These are phyloP conservation scores for Bubo bubo DNA, from an alignment of 2,113 vertebrate species.

Conservation along the genomic window DNA sequence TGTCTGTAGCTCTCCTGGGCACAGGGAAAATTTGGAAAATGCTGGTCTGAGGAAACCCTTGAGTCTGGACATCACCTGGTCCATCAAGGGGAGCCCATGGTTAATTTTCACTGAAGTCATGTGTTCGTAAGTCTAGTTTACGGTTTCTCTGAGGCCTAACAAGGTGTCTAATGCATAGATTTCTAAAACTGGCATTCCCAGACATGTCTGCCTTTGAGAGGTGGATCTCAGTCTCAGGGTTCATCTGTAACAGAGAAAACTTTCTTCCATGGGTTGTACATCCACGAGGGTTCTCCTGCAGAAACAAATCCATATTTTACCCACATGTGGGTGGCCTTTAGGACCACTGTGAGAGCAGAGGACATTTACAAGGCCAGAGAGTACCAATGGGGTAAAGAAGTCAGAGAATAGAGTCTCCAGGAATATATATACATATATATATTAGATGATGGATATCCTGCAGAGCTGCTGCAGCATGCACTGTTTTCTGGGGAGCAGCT, in stretches of 20 bases:
- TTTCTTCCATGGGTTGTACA: not conserved
- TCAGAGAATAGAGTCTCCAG: not conserved
- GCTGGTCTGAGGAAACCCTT: not conserved
- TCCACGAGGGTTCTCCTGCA: not conserved
- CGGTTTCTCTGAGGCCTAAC: not conserved
- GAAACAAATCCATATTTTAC: not conserved
- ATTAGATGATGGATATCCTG: not conserved
- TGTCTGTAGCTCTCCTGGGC: not conserved
- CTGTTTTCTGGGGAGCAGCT: not conserved
- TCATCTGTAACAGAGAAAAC: not conserved
- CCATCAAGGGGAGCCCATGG: not conserved
- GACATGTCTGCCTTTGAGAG: not conserved
- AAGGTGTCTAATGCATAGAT: not conserved
- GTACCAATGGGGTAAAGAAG: not conserved
- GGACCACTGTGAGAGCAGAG: not conserved
- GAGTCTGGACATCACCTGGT: not conserved
- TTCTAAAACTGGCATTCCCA: not conserved
- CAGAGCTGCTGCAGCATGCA: not conserved
- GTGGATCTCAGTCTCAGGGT: not conserved
- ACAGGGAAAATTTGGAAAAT: not conserved
- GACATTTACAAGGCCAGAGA: not conserved
- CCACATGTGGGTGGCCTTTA: not conserved
- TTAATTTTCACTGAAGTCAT: not conserved
- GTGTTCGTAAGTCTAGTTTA: not conserved
- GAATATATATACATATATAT: not conserved